phyloP scores from a whole-genome alignment of 1,140 invertebrate genomes.

The Subanguina moxae region DNA sequence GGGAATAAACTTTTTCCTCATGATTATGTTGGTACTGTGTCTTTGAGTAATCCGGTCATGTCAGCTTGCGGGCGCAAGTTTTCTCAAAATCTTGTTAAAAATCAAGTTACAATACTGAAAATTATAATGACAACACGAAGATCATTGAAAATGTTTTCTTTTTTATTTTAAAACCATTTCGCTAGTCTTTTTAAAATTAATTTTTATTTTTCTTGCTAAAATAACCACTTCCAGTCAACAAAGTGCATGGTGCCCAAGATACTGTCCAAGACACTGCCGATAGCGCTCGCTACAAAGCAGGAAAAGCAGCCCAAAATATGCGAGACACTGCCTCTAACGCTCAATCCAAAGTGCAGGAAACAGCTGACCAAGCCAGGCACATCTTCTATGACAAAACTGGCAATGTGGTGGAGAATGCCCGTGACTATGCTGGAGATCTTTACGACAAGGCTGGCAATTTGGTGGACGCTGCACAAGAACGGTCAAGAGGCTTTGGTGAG shows the following conservation, averaged over 20 bases:
- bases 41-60: no score
- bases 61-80: no score
- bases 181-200: no score
- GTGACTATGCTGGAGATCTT: background rate
- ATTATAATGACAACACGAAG: no score
- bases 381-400: background rate
- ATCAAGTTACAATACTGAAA: no score
- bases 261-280: background rate
- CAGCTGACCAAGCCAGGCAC: constrained; percentile 2
- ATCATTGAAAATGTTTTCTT: no score
- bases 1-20: no score
- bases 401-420: background rate
- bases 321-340: background rate
- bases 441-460: constrained; percentile 2
- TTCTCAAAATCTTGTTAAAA: no score
- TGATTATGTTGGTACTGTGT: no score
- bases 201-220: no score
- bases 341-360: background rate
- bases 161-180: no score
- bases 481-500: background rate
- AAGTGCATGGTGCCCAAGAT: background rate
- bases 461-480: background rate
- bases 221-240: background rate
- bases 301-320: background rate
- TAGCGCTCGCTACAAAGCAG: background rate